Percentiles rank a stretch among this genome's conserved stretches.
phyloP scores from a whole-genome alignment of 2,888 invertebrate genomes.

The Clistopyga incitator region DNA sequence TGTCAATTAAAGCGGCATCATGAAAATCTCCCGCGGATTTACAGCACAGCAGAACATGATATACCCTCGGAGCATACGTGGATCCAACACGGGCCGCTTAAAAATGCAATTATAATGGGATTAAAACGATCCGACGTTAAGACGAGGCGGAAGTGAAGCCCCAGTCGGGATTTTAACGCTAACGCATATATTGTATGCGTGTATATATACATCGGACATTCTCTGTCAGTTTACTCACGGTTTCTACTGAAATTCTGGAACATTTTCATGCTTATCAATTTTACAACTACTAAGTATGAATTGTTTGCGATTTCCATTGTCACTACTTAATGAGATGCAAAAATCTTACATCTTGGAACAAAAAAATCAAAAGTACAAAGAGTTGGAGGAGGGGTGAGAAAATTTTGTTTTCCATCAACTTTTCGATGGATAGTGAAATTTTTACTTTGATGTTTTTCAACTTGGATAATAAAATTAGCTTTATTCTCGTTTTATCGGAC shows the following conservation, averaged over 20 bases:
- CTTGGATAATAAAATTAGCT: too few species aligned
- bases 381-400: too few species aligned
- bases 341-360: too few species aligned
- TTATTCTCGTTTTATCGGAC: too few species aligned
- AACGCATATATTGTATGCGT: not conserved
- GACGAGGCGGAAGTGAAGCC: constrained; percentile 13
- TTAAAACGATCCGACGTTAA: constrained; percentile 36
- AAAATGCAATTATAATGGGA: constrained; percentile 24
- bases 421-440: too few species aligned
- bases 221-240: not conserved
- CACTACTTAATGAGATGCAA: too few species aligned
- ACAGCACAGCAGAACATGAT: not conserved
- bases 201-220: not conserved
- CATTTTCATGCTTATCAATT: not conserved
- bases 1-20: not conserved
- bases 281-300: too few species aligned
- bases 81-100: not conserved
- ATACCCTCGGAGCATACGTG: not conserved
- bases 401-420: too few species aligned
- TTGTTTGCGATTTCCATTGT: too few species aligned
- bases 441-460: too few species aligned
- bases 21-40: not conserved
- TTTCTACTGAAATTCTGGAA: not conserved
- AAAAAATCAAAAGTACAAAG: too few species aligned
- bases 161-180: constrained; percentile 30